phyloP scores from a whole-genome alignment of 2,888 invertebrate genomes.

The Rotaria socialis region DNA sequence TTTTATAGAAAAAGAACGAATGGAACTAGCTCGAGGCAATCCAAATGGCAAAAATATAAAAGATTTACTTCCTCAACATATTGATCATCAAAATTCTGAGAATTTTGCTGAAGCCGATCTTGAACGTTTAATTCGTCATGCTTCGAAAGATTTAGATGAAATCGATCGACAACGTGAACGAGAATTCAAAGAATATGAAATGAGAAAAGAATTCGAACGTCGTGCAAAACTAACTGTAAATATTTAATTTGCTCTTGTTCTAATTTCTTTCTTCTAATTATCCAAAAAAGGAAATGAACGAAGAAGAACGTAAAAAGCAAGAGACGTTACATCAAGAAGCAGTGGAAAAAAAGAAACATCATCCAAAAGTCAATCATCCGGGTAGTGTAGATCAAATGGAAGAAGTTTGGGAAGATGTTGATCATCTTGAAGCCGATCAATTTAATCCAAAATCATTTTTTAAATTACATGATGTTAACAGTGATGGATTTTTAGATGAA shows the following conservation, averaged over 20 bases:
- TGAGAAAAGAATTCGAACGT: conserved; percentile 86
- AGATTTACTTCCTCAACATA: conserved; percentile 63
- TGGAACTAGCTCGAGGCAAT: neutral
- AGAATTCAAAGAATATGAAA: conserved; percentile 89
- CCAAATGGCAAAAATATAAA: conserved; percentile 32
- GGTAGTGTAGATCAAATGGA: conserved; percentile 91
- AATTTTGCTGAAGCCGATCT: conserved; percentile 91
- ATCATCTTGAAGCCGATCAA: conserved; percentile 81
- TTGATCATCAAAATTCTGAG: conserved; percentile 79
- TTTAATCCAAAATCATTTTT: conserved; percentile 94
- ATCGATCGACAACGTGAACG: conserved; percentile 76
- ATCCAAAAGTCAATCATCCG: conserved; percentile 68
- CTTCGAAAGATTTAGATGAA: conserved; percentile 69
- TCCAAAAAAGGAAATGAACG: conserved; percentile 68
- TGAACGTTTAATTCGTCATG: conserved; percentile 75
- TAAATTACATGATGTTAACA: conserved; percentile 85
- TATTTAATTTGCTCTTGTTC: conserved; percentile 55
- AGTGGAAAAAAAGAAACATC: conserved; percentile 77
- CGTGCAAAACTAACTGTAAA: conserved; percentile 65
- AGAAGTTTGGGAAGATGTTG: conserved; percentile 87
- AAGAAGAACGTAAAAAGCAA: conserved; percentile 61
- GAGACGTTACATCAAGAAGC: conserved; percentile 69
- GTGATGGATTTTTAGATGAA: conserved; percentile 83
- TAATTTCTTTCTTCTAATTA: neutral
- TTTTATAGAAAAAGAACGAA: neutral